phyloP scores from a whole-genome alignment of 2,797 vertebrate species.

The Coilia nasus region DNA sequence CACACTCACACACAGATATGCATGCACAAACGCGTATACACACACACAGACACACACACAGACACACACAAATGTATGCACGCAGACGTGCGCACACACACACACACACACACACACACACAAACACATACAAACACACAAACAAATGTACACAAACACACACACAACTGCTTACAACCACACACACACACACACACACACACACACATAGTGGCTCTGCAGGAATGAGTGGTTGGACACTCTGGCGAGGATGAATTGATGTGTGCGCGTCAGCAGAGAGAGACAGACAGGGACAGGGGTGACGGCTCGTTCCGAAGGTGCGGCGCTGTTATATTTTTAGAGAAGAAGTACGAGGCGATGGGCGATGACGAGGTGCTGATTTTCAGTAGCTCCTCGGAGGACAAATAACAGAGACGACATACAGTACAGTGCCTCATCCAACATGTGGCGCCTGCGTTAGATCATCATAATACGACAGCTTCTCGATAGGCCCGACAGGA shows the following conservation, averaged over 20 bases:
- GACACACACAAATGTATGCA: no score
- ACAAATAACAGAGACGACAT: background rate
- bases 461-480: background rate
- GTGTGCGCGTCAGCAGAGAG: background rate
- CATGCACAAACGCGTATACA: no score
- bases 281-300: background rate
- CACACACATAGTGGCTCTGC: no score
- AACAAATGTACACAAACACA: no score
- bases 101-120: no score
- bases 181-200: no score
- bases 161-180: no score
- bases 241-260: background rate
- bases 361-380: constrained; percentile 30
- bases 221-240: no score
- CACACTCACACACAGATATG: no score
- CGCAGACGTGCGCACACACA: no score
- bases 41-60: no score
- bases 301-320: background rate
- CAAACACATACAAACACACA: no score
- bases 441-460: background rate
- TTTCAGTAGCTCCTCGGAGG: constrained; percentile 14
- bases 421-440: background rate
- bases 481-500: background rate
- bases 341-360: background rate
- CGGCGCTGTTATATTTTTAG: background rate